phyloP scores from a whole-genome alignment of 2,113 vertebrate genomes.

The Cinclus mexicanus region DNA sequence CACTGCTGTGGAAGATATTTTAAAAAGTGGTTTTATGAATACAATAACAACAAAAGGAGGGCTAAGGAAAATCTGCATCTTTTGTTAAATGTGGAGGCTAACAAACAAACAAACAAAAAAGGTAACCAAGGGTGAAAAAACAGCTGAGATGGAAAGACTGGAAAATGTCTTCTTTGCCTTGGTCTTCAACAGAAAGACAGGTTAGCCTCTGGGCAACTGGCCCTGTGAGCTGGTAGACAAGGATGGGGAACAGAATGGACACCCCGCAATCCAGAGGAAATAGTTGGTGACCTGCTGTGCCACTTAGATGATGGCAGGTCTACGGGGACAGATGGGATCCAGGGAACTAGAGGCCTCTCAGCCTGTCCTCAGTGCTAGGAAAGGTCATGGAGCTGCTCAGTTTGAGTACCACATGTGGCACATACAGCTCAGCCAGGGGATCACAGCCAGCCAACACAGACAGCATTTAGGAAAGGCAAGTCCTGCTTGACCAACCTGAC shows the following conservation, averaged over 20 bases:
- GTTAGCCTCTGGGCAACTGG: not conserved
- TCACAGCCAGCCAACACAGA: not conserved
- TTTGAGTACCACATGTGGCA: not conserved
- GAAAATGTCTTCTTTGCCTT: not conserved
- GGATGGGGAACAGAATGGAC: not conserved
- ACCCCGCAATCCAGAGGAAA: not conserved
- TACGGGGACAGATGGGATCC: fast-evolving
- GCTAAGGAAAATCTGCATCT: not conserved
- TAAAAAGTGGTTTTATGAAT: not conserved
- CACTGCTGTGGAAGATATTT: not conserved
- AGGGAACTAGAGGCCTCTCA: not conserved
- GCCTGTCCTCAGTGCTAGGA: not conserved
- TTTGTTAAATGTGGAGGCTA: fast-evolving
- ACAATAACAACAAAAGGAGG: not conserved
- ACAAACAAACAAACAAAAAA: not conserved
- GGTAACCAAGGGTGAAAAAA: not conserved
- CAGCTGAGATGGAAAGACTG: not conserved
- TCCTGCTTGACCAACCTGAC: not conserved
- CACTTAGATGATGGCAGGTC: not conserved
- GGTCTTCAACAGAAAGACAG: not conserved
- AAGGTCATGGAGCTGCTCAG: not conserved
- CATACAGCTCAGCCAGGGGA: not conserved
- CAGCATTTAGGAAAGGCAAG: not conserved
- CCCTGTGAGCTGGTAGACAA: not conserved
- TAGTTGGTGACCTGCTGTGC: not conserved